Evolutionary conservation across 2,113 vertebrate species (phyloP).

Genomic region (Eira barbara): DNA sequence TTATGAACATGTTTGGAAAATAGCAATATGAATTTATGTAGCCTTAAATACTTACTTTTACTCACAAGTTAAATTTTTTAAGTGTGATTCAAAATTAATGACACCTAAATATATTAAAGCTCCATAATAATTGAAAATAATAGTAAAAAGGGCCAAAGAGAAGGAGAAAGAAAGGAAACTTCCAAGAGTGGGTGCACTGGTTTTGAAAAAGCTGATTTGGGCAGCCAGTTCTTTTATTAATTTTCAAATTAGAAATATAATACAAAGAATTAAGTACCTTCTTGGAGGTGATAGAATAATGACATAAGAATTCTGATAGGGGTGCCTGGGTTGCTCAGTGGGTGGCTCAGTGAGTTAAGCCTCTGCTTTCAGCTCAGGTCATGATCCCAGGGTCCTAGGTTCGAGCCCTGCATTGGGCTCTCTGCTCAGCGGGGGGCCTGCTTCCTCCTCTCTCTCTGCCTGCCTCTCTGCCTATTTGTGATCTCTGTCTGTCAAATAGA

Average conservation of each 20-base stretch:
- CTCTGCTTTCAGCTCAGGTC: too few species aligned
- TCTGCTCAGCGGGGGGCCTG: too few species aligned
- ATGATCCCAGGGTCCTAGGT: too few species aligned
- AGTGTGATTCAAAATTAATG: background rate
- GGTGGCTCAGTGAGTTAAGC: too few species aligned
- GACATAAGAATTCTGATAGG: background rate
- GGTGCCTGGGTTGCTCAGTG: too few species aligned
- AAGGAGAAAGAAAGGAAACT: background rate
- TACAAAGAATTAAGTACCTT: background rate
- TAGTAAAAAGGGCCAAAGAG: background rate
- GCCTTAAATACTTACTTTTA: background rate
- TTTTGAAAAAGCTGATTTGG: conserved; percentile 9
- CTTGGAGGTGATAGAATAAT: background rate
- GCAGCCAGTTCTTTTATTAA: background rate
- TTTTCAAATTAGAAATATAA: conserved; percentile 19
- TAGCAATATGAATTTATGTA: background rate
- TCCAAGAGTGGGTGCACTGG: background rate
- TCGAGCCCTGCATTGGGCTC: too few species aligned
- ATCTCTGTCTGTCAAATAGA: too few species aligned
- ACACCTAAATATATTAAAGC: background rate
- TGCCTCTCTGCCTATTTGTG: too few species aligned
- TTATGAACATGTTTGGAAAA: background rate
- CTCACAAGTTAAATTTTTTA: background rate
- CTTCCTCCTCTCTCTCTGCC: too few species aligned
- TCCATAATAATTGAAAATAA: background rate